These are phyloP conservation scores for Camponotus fellah DNA, from an alignment of 2,888 invertebrate genomes.

Conservation along the genomic window DNA sequence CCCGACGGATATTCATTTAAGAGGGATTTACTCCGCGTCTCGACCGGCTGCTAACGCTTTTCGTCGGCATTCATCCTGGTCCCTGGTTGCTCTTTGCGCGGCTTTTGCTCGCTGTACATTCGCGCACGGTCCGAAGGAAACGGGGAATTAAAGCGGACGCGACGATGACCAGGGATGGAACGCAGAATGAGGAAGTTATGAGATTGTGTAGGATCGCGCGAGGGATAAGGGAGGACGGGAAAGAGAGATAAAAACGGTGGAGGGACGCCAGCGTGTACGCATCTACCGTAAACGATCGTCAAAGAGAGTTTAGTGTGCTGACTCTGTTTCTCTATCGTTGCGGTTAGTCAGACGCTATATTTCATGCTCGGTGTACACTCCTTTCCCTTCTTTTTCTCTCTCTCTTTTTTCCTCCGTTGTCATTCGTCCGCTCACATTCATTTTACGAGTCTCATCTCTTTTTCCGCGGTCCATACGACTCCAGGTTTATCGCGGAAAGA, in stretches of 20 bases:
- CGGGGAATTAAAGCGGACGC: constrained; percentile 40
- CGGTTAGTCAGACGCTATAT: constrained; percentile 62
- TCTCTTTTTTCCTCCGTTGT: background rate
- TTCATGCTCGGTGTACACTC: constrained; percentile 24
- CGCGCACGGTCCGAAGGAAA: constrained; percentile 36
- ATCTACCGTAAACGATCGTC: constrained; percentile 54
- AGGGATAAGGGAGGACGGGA: background rate
- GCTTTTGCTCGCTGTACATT: constrained; percentile 31
- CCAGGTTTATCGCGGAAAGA: constrained; percentile 54
- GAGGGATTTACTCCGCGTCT: constrained; percentile 61
- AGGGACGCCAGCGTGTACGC: constrained; percentile 40
- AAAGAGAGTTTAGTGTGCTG: constrained; percentile 63
- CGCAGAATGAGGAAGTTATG: constrained; percentile 36
- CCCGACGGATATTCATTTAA: constrained; percentile 76
- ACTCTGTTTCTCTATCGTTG: constrained; percentile 24
- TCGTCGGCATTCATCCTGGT: constrained; percentile 33
- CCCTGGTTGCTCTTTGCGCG: constrained; percentile 20
- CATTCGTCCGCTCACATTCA: constrained; percentile 38
- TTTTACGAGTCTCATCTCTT: constrained; percentile 58
- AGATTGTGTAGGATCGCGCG: constrained; percentile 29
- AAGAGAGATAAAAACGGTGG: background rate
- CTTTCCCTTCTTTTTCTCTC: constrained; percentile 1
- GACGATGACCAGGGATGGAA: background rate
- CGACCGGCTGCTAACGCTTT: constrained; percentile 42
- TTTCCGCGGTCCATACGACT: constrained; percentile 27